A percentile compares a stretch with the other conserved stretches of the same genome.
phyloP scores from a whole-genome alignment of 2,888 invertebrate species.

The Nomada flava region DNA sequence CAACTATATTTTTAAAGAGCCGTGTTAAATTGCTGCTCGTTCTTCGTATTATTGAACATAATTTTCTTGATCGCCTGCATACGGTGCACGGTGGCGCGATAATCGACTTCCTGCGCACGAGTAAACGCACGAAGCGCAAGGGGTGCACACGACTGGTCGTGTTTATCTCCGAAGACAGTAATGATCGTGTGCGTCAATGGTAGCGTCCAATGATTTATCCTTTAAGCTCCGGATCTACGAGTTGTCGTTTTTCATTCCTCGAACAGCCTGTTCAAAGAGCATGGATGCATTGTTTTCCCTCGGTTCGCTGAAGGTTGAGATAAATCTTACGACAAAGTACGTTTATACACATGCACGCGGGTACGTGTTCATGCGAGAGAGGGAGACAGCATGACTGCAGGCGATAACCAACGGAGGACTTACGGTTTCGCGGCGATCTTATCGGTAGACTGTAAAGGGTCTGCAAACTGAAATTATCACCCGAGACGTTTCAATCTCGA shows the following conservation, averaged over 20 bases:
- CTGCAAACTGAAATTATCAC: constrained; percentile 32
- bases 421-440: constrained; percentile 26
- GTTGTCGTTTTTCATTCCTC: constrained; percentile 50
- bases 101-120: constrained; percentile 62
- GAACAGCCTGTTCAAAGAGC: constrained; percentile 55
- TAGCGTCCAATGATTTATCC: constrained; percentile 51
- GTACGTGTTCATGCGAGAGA: too few relatives aligned
- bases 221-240: constrained; percentile 33
- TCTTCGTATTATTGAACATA: constrained; percentile 54
- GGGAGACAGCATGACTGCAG: too few relatives aligned
- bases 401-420: constrained; percentile 32
- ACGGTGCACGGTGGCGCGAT: constrained; percentile 55
- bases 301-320: constrained; percentile 32
- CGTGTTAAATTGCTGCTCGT: constrained; percentile 19
- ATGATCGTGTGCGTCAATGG: constrained; percentile 47
- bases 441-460: constrained; percentile 26
- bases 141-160: constrained; percentile 45
- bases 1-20: constrained; percentile 33
- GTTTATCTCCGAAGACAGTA: constrained; percentile 58
- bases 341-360: background rate
- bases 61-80: constrained; percentile 56
- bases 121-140: constrained; percentile 28
- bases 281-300: constrained; percentile 41
- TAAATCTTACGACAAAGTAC: constrained; percentile 35
- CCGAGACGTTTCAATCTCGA: constrained; percentile 27